Evolutionary conservation across 1,140 invertebrate genomes (phyloP).

Genomic region (Brachionus rubens): DNA sequence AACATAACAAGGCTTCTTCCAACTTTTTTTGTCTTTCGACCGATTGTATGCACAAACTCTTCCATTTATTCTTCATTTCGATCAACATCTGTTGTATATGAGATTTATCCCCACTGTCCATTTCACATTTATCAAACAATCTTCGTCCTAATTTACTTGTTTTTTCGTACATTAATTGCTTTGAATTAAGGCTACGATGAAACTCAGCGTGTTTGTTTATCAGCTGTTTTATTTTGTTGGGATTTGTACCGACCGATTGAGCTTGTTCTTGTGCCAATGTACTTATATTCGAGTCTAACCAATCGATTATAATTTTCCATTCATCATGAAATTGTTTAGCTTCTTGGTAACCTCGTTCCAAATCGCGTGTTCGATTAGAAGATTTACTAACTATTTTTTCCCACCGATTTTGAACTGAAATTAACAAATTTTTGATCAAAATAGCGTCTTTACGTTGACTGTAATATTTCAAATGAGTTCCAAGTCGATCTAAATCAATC

Average conservation of each 20-base stretch:
- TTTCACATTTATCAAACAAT: conserved; percentile 88
- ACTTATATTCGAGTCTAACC: conserved; percentile 81
- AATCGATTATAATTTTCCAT: conserved; percentile 72
- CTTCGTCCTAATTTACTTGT: conserved; percentile 82
- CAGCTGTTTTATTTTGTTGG: conserved; percentile 75
- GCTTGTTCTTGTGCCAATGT: conserved; percentile 71
- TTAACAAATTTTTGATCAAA: conserved; percentile 92
- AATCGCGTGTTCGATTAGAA: conserved; percentile 83
- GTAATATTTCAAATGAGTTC: conserved; percentile 95
- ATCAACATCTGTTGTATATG: conserved; percentile 71
- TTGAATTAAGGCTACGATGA: conserved; percentile 80
- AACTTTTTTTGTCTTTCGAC: conserved; percentile 86
- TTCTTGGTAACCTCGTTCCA: conserved; percentile 95
- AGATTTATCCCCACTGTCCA: conserved; percentile 65
- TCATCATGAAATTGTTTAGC: conserved; percentile 77
- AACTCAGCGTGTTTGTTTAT: conserved; percentile 90
- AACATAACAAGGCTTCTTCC: conserved; percentile 87
- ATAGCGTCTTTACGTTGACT: conserved; percentile 99
- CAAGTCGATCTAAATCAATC: conserved; percentile 91
- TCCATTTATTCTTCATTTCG: conserved; percentile 91
- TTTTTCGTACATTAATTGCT: conserved; percentile 82
- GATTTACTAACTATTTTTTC: conserved; percentile 91
- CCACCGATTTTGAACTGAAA: conserved; percentile 95
- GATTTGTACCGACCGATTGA: conserved; percentile 73
- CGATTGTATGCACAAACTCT: conserved; percentile 84